These are phyloP conservation scores for Rhopalosiphum maidis DNA, from an alignment of 1,140 invertebrate species.

Conservation along the genomic window DNA sequence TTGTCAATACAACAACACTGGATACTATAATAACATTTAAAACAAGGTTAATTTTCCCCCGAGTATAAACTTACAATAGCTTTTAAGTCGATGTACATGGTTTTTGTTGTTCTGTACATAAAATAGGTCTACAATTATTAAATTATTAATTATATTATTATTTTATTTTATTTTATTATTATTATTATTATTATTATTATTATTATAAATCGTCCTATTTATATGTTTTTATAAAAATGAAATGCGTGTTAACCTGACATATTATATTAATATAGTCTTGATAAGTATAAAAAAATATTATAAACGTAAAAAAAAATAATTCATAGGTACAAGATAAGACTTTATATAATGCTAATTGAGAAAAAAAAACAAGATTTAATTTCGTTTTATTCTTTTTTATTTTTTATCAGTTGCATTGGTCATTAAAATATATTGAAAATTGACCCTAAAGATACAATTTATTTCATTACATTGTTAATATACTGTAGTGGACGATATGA, in stretches of 20 bases:
- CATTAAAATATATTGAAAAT: neutral
- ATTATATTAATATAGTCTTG: constrained; percentile 50
- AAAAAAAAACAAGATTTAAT: constrained; percentile 14
- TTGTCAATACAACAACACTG: neutral
- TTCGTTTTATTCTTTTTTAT: neutral
- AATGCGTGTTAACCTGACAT: constrained; percentile 44
- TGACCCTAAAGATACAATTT: neutral
- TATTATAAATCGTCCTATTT: constrained; percentile 53
- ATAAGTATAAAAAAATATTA: constrained; percentile 30
- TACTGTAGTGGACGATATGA: neutral
- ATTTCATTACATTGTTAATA: constrained; percentile 9
- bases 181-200: constrained; percentile 49
- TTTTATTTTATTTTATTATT: constrained; percentile 34
- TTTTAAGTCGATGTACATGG: constrained; percentile 41
- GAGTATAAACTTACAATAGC: neutral
- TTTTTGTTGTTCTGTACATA: constrained; percentile 56
- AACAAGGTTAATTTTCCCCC: neutral
- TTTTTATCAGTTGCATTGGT: neutral
- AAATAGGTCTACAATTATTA: constrained; percentile 55
- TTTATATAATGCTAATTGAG: neutral
- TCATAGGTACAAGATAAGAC: constrained; percentile 14
- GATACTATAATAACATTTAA: neutral
- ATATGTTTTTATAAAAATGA: constrained; percentile 46
- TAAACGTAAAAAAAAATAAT: constrained; percentile 19
- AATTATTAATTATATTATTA: constrained; percentile 55